Conservation (phyloP, 2,113 vertebrate species). For the Urocolius indicus region DNA sequence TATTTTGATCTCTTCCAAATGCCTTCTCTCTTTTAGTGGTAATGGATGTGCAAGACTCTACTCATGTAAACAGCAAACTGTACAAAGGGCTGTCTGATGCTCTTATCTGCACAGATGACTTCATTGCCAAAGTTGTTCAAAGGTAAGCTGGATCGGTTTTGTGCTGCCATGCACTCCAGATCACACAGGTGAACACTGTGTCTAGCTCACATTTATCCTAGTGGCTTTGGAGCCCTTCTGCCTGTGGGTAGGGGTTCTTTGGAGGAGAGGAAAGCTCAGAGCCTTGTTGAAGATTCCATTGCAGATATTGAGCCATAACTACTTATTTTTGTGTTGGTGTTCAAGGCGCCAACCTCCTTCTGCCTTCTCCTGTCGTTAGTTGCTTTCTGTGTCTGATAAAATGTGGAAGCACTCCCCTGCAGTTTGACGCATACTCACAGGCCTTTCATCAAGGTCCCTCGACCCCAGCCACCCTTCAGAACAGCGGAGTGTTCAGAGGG, state of each 20-base stretch:
- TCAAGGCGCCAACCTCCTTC: neutral
- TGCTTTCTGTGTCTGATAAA: neutral
- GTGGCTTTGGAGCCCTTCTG: neutral
- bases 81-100: conserved; percentile 97
- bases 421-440: neutral
- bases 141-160: conserved; percentile 80
- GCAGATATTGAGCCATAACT: accelerated
- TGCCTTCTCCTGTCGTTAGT: neutral
- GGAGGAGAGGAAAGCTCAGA: neutral
- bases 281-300: neutral
- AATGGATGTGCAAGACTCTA: conserved; percentile 97
- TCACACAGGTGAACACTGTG: neutral
- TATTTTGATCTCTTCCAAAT: neutral
- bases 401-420: neutral
- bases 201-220: accelerated
- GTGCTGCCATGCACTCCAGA: accelerated
- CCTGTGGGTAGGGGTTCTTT: neutral
- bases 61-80: conserved; percentile 93
- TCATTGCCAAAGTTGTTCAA: conserved; percentile 98
- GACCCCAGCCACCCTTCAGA: neutral
- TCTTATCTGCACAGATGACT: conserved; percentile 97
- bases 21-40: conserved; percentile 84
- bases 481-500: neutral
- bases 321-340: accelerated
- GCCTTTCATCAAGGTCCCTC: neutral